Percentiles rank a stretch among this genome's conserved stretches.
Evolutionary conservation across 2,888 invertebrate genomes (phyloP).

Genomic region (Volucella bombylans): DNA sequence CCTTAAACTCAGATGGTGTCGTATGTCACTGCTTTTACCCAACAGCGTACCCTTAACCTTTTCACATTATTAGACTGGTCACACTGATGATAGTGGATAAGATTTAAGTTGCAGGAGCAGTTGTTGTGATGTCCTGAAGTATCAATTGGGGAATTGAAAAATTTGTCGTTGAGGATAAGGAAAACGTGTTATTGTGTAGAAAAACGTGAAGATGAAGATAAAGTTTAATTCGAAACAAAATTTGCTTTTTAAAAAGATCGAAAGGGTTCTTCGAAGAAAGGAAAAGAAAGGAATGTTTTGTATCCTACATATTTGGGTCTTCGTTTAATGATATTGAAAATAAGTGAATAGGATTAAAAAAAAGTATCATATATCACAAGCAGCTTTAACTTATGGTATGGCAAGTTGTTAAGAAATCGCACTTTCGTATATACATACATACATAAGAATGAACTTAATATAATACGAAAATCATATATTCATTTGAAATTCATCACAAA

Average conservation of each 20-base stretch:
- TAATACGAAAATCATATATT: no score
- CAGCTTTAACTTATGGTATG: no score
- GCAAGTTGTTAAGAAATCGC: no score
- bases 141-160: slow-evolving; percentile 38
- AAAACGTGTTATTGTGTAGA: slow-evolving; percentile 24
- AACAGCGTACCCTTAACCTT: no score
- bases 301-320: neutral
- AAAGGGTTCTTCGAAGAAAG: neutral
- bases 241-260: slow-evolving; percentile 10
- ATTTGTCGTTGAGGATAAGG: slow-evolving; percentile 44
- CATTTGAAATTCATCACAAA: no score
- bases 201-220: neutral
- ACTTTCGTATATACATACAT: no score
- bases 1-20: no score
- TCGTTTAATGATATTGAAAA: neutral
- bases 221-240: slow-evolving; percentile 38
- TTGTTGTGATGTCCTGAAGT: slow-evolving; percentile 14
- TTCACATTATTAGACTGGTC: no score
- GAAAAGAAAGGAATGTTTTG: neutral
- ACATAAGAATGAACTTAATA: no score
- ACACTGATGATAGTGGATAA: slow-evolving; percentile 1
- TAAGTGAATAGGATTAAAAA: no score
- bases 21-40: no score
- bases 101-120: slow-evolving; percentile 1
- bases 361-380: no score